Evolutionary conservation across 1,140 invertebrate species (phyloP), one percentile per base, ranked within the genome.

Genomic region (Campoletis sonorensis): DNA sequence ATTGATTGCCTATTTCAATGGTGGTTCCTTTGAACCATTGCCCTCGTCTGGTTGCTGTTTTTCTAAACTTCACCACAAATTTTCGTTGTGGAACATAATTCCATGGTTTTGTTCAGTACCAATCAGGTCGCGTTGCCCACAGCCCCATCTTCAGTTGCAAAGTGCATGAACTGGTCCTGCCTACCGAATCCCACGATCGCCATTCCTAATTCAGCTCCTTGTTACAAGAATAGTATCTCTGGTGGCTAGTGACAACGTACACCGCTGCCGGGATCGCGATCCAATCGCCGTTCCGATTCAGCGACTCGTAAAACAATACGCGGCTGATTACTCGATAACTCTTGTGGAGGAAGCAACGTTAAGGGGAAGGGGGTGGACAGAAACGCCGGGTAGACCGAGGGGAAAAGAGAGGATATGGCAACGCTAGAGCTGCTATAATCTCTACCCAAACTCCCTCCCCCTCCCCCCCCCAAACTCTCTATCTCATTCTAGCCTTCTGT

Each of bases 251-350:
- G 26, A 33, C 67, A 70, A n/a, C 26, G 71, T 49, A 67, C 51
- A 64, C 40, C 45, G 70, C 23, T 79, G 37, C 80, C 78, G 67
- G 68, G 49, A 87, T 85, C 85, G 84, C 70, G 73, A 75, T 83
- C 84, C 88, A 89, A 89, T 90, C 86, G 87, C 84, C 84, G 85
- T 89, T 89, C 86, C 85, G 86, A 90, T 90, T 89, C 89, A 87
- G 82, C 89, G 87, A 89, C 84, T 88, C 87, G 89, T 90, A 88
- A 91, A 92, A 92, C 91, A 91, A 92, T 92, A 86, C 89, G 80
- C 84, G 87, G 88, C 90, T 91, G 90, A 92, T 92, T 92, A 91
- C 90, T 89, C 87, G 88, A 87, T 88, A 88, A 87, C 86, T 85
- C 85, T 72, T 64, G 81, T 73, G 75, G 61, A 61, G 71, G 67